A percentile compares a stretch with the other conserved stretches of the same genome.
phyloP scores from a whole-genome alignment of 1,140 invertebrate species.

The Conus ventricosus region DNA sequence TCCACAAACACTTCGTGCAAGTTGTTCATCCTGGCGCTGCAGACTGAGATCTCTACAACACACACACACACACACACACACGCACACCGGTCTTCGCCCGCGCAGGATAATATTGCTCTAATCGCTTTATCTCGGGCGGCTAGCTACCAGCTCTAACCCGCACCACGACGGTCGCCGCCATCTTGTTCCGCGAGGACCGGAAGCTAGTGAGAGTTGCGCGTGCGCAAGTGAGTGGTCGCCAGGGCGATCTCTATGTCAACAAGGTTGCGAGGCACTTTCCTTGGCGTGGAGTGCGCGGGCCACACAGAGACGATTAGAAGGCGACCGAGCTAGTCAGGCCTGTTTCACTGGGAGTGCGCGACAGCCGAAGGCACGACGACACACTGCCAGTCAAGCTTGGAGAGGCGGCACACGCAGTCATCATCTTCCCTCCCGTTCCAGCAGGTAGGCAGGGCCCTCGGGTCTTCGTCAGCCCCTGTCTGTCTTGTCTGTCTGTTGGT shows the following conservation, averaged over 20 bases:
- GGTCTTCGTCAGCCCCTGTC: not conserved
- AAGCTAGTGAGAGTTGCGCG: slow-evolving; percentile 10
- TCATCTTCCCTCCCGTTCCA: not conserved
- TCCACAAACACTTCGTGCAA: too few relatives aligned
- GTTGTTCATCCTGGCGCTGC: too few relatives aligned
- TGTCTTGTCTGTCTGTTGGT: too few relatives aligned
- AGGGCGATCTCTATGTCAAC: slow-evolving; percentile 40
- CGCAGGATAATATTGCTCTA: too few relatives aligned
- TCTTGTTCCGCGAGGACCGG: not conserved
- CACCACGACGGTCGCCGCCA: too few relatives aligned
- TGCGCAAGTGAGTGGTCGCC: slow-evolving; percentile 37
- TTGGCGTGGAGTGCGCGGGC: not conserved
- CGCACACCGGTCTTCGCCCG: too few relatives aligned
- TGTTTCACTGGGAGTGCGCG: too few relatives aligned
- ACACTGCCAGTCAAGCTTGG: not conserved
- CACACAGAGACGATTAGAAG: not conserved
- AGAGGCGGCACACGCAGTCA: not conserved
- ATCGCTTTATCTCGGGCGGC: too few relatives aligned
- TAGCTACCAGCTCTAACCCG: too few relatives aligned
- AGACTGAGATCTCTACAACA: too few relatives aligned
- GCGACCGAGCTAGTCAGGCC: not conserved
- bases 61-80: too few relatives aligned
- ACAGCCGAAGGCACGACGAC: not conserved
- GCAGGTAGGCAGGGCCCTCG: not conserved
- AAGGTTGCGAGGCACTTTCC: slow-evolving; percentile 38